Percentiles rank a stretch among this genome's conserved stretches.
Conservation (phyloP, 2,888 invertebrate species). For the Platycheirus rosarum region DNA sequence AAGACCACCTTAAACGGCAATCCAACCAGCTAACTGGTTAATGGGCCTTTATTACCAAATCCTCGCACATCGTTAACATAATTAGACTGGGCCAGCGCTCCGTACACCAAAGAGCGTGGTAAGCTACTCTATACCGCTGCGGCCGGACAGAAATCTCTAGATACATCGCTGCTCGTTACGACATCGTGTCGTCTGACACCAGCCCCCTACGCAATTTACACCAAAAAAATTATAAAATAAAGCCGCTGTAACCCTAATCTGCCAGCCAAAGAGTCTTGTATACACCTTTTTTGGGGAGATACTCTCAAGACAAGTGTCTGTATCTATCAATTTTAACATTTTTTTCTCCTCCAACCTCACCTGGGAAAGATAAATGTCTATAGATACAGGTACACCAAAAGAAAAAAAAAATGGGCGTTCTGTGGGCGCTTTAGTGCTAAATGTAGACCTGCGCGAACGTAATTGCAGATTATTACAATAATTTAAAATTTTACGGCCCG, state of each 20-base stretch:
- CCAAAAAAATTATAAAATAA: conserved; percentile 15
- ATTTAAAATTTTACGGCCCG: conserved; percentile 44
- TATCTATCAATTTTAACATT: conserved; percentile 34
- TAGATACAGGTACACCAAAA: background rate
- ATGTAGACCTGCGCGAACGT: conserved; percentile 61
- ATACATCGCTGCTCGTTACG: conserved; percentile 37
- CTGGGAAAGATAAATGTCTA: background rate
- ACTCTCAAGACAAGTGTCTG: conserved; percentile 49
- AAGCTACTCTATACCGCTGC: conserved; percentile 42
- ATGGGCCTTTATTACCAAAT: conserved; percentile 71
- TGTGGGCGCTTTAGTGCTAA: conserved; percentile 67
- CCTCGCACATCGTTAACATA: conserved; percentile 73
- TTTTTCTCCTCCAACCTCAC: conserved; percentile 11
- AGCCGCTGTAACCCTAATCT: conserved; percentile 43
- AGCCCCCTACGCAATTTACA: conserved; percentile 63
- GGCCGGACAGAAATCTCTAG: conserved; percentile 2
- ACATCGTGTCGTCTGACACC: conserved; percentile 68
- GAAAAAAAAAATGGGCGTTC: conserved; percentile 55
- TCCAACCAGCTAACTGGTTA: conserved; percentile 62
- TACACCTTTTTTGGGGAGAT: conserved; percentile 43
- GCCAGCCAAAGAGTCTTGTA: conserved; percentile 16
- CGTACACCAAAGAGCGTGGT: conserved; percentile 6
- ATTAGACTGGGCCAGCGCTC: conserved; percentile 49
- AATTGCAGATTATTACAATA: conserved; percentile 74
- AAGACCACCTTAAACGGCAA: conserved; percentile 58